Base-by-base conservation (phyloP, 2,113 vertebrate species). In the Heterocephalus glaber region DNA sequence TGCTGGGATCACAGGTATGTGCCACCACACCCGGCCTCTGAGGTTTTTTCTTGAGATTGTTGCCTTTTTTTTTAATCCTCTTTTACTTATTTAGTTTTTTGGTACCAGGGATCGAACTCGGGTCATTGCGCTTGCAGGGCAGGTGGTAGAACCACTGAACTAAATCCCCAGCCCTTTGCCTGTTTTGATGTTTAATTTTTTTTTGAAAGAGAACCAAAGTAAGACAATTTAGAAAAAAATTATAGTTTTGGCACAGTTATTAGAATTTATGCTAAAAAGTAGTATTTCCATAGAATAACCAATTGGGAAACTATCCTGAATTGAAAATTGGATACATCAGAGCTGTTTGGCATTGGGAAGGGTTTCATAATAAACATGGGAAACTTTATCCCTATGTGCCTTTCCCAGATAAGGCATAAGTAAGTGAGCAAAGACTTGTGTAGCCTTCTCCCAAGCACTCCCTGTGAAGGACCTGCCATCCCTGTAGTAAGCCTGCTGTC, bases 221-320 rank as follows among this genome's bases (percentile, higher is more conserved):
- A 76, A 93, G 77, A 56, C 14, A 70, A 49, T 54, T 81, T 44
- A 74, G 79, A 41, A 52, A 61, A 60, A 86, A 72, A 41, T 72
- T 47, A 47, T 33, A 38, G 38, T 66, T 92, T 89, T 58, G 76
- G 47, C 13, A 91, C 20, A 60, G 54, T 60, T 94, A 35, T 19
- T 79, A 85, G 56, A 94, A 92, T 38, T 94, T 70, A 89, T 5
- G 70, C 30, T 80, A 49, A 87, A n/a, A 92, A 85, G 68, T 63
- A 65, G 44, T 79, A 85, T 79, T 92, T 96, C 41, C 82, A 61
- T 49, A 66, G 80, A 74, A 24, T 7, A 49, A 52, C 11, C 19
- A 54, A 28, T 54, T 82, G 65, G 90, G n/a, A 70, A 90, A 63
- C 20, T 63, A 7, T 61, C 49, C 56, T 66, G 16, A 80, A 60